Percentiles rank a stretch among this genome's conserved stretches.
Conservation (phyloP, 2,797 vertebrate species). For the Danio albolineatus region DNA sequence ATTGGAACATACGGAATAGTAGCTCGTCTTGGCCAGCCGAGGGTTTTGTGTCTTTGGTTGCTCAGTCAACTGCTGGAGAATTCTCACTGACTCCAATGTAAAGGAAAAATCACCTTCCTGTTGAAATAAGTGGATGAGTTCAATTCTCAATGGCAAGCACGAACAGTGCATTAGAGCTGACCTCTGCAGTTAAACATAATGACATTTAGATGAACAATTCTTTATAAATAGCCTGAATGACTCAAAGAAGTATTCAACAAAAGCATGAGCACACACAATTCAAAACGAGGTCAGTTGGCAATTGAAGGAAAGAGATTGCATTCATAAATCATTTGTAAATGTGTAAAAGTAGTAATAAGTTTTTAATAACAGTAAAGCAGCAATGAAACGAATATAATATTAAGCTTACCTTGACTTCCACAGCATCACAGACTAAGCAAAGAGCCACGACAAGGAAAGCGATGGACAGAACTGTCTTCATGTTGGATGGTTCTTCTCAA, state of each 20-base stretch:
- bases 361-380: neutral
- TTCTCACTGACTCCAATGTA: slow-evolving; percentile 76
- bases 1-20: slow-evolving; percentile 69
- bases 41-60: slow-evolving; percentile 64
- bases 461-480: slow-evolving; percentile 72
- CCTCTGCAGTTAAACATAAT: neutral
- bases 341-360: neutral
- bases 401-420: slow-evolving; percentile 77
- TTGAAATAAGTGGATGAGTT: slow-evolving; percentile 2
- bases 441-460: slow-evolving; percentile 70
- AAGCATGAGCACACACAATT: neutral
- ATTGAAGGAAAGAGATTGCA: neutral
- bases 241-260: neutral
- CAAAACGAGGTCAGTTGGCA: neutral
- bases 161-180: neutral
- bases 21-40: slow-evolving; percentile 61
- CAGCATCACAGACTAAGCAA: slow-evolving; percentile 70
- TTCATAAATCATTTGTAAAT: neutral
- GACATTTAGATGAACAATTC: neutral
- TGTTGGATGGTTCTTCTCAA: slow-evolving; percentile 57
- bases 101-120: slow-evolving; percentile 79
- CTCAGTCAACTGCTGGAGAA: slow-evolving; percentile 73
- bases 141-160: neutral
- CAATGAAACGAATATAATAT: neutral
- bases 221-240: neutral